Evolutionary conservation across 1,140 invertebrate genomes (phyloP), one percentile per base, ranked within the genome.

Genomic region (Helicoverpa armigera): DNA sequence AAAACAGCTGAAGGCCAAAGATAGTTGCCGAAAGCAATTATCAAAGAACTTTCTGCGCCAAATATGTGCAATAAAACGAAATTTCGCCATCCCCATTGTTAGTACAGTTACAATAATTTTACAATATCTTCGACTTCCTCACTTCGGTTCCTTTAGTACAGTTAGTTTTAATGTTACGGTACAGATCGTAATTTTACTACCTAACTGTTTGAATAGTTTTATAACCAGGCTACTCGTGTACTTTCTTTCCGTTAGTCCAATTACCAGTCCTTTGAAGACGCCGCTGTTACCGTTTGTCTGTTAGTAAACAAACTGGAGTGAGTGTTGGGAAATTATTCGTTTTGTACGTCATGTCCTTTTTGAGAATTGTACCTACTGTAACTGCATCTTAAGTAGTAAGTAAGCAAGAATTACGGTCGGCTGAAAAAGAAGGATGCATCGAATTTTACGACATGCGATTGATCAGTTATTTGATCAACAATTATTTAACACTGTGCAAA

Each of bases 171-270:
- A 50, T 4, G 18, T 35, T 51, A 70, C 74, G 84, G 86, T 73
- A 61, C 78, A 85, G 83, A 85, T 79, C 82, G 78, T 85, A 85
- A 63, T 76, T 90, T 92, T 91, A 90, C 87, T 83, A 83, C 85
- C 81, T 86, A 89, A 88, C 82, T 77, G 80, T 88, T 88, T 85
- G 48, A 83, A 90, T 81, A 86, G 80, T 87, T 92, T 90, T 92
- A 92, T 92, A 90, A 91, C 90, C 84, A 65, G 23, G 87, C 90
- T 93, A 92, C 35, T 35, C 35, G 35, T 23, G 23, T 35, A 35
- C 90, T 92, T 92, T 94, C 92, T 92, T 92, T 88, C 92, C 89
- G 90, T 92, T 91, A 92, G 81, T 79, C 85, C 76, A 90, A 81
- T 91, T 92, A 87, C 83, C 84, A 77, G 23, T 80, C 70, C 82